Percentiles rank a stretch among this genome's conserved stretches.
Conservation (phyloP, 2,888 invertebrate species). For the Conistra vaccinii region DNA sequence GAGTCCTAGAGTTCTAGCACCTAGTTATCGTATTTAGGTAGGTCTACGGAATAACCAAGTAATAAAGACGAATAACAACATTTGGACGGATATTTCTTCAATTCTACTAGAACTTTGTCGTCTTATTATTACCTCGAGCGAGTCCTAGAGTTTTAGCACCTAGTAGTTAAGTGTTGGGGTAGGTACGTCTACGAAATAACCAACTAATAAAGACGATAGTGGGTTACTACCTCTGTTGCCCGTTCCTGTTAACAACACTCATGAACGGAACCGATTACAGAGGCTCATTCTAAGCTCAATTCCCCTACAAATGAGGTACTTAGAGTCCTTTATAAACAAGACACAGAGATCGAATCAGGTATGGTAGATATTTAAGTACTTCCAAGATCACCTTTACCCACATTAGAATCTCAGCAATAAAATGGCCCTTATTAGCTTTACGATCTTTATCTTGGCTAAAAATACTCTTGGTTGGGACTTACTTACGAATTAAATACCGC, state of each 20-base stretch:
- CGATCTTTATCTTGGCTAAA: constrained; percentile 2
- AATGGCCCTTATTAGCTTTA: constrained; percentile 20
- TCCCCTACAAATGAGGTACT: constrained; percentile 37
- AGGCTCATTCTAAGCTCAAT: constrained; percentile 34
- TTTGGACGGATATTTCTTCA: constrained; percentile 14
- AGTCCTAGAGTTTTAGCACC: too few relatives aligned
- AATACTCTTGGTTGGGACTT: not conserved
- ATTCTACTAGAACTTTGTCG: constrained; percentile 15
- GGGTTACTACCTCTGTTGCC: constrained; percentile 17
- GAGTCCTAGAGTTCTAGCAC: not conserved
- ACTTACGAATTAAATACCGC: not conserved
- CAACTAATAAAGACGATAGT: constrained; percentile 38
- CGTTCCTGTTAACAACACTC: constrained; percentile 47
- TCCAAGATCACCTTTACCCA: constrained; percentile 14
- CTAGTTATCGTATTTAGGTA: not conserved
- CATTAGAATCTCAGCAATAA: constrained; percentile 34
- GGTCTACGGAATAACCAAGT: constrained; percentile 2
- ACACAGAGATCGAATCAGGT: constrained; percentile 36
- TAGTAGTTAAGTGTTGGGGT: not conserved
- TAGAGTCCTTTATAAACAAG: constrained; percentile 34
- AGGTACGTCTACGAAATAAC: constrained; percentile 5
- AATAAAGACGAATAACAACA: constrained; percentile 11
- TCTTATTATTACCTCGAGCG: constrained; percentile 7
- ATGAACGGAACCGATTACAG: constrained; percentile 43
- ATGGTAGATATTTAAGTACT: constrained; percentile 41